Evolutionary conservation across 2,888 invertebrate species (phyloP), one percentile per base, ranked within the genome.

Genomic region (Vandiemenella viatica): DNA sequence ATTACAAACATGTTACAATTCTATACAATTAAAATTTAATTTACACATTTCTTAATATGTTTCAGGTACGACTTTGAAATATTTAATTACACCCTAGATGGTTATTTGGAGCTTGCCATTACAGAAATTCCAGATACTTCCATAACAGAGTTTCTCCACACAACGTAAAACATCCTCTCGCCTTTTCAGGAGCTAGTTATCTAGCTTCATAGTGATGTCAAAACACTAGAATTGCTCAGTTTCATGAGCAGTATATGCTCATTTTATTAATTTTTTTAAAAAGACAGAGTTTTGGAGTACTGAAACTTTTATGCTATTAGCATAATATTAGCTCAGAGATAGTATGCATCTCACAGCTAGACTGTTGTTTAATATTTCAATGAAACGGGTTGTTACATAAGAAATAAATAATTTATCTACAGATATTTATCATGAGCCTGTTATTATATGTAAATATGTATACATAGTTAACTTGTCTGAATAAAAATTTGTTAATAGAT

Each of bases 31-130:
- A 26, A 15, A 5, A 6, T 45, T 17, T 26, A 18, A 19, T 18
- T 17, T n/a, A 3, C 3, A 4, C 46, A 57, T 55, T 58, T 56
- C 52, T 45, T 10, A 18, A 7, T 53, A 56, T 57, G 55, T 75
- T 73, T 22, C 72, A 87, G 87, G 65, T 78, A 83, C 62, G 92
- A 92, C 67, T 90, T 90, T 66, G 77, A 81, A 63, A 71, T 92
- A 53, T 92, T 92, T 70, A 85, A 83, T 62, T 92, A 91, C 64
- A 80, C 82, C 51, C 72, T 83, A 60, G 74, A 78, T 57, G 77
- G 75, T 55, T 85, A 80, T 63, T 68, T 82, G 59, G 76, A 79
- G 8, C 41, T 49, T 5, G 53, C 41, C 18, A 45, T 41, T 16
- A 45, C 45, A 17, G 50, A 50, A 32, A 8, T 47, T 4, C 17